Base-by-base conservation (phyloP, 2,113 vertebrate genomes). In the Rattus rattus region DNA sequence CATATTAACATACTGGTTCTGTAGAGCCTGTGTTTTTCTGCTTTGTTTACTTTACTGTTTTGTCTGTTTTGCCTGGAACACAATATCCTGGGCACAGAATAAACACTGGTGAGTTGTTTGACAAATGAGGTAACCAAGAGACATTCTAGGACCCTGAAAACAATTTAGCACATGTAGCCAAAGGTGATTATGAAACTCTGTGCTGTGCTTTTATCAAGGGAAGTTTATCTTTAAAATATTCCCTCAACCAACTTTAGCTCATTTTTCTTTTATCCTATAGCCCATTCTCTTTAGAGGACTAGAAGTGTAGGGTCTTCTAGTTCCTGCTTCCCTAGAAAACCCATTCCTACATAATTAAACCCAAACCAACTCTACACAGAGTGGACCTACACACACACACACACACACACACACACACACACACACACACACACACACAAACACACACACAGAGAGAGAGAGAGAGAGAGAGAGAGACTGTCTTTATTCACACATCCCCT, bases 311-410 rank as follows among this genome's bases (percentile, higher is more conserved):
- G 36, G 0, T 43, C 33, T 54, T n/a, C n/a, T n/a, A n/a, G 5
- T 1, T 8, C 2, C 3, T 7, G 36, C 2, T 56, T 17, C 11
- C 83, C 20, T 20, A 43, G 13, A 77, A 8, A 2, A 56, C n/a
- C n/a, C n/a, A 2, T 24, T 39, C 2, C 5, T 72, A 1, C 52
- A 17, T 19, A 47, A 47, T 76, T 89, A 39, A 88, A 43, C 19
- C 10, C 30, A 36, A 30, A 2, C 26, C 12, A n/a, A n/a, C n/a
- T n/a, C n/a, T n/a, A n/a, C n/a, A n/a, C n/a, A n/a, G n/a, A n/a
- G n/a, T n/a, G n/a, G n/a, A n/a, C n/a, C n/a, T n/a, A n/a, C 22
- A 4, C 1, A 2, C 10, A n/a, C 5, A 19, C 0, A 70, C 33
- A 70, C 67, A 70, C 67, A 70, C 67, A 70, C 5, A n/a, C 69